These are phyloP conservation scores for Pogonus chalceus DNA, from an alignment of 1,140 invertebrate species.

Conservation along the genomic window DNA sequence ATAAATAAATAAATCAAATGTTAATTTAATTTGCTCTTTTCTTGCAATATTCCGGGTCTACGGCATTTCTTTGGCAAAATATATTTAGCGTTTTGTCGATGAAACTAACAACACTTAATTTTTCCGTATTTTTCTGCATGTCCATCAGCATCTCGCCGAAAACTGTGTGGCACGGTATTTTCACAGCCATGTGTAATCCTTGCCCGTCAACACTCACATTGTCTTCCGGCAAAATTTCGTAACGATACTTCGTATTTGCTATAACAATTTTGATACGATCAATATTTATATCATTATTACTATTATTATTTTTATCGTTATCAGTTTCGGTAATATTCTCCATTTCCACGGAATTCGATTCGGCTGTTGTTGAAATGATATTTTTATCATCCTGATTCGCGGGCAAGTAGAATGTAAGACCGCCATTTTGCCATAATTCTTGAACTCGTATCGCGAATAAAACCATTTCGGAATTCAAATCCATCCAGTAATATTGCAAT, in stretches of 20 bases:
- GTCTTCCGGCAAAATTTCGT: slow-evolving; percentile 16
- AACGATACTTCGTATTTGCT: background rate
- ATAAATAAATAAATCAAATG: too few species aligned
- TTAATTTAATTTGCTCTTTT: too few species aligned
- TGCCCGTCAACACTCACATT: slow-evolving; percentile 28
- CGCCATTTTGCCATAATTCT: slow-evolving; percentile 27
- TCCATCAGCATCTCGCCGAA: slow-evolving; percentile 30
- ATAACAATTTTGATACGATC: background rate
- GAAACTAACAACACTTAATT: background rate
- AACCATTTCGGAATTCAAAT: slow-evolving; percentile 18
- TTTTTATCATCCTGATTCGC: background rate
- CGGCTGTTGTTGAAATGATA: too few species aligned
- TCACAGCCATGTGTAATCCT: slow-evolving; percentile 32
- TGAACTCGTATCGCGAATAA: slow-evolving; percentile 25
- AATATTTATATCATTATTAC: too few species aligned
- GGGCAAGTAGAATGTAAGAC: slow-evolving; percentile 24
- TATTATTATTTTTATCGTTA: too few species aligned
- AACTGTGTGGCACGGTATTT: slow-evolving; percentile 33
- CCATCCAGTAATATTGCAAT: slow-evolving; percentile 19
- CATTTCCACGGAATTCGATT: too few species aligned
- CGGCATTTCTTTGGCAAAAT: background rate
- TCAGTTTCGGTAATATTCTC: too few species aligned
- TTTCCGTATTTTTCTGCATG: slow-evolving; percentile 6
- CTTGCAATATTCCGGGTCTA: background rate
- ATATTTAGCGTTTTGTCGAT: background rate